These are phyloP conservation scores for Synchiropus splendidus DNA, from an alignment of 2,113 vertebrate genomes.

Conservation along the genomic window DNA sequence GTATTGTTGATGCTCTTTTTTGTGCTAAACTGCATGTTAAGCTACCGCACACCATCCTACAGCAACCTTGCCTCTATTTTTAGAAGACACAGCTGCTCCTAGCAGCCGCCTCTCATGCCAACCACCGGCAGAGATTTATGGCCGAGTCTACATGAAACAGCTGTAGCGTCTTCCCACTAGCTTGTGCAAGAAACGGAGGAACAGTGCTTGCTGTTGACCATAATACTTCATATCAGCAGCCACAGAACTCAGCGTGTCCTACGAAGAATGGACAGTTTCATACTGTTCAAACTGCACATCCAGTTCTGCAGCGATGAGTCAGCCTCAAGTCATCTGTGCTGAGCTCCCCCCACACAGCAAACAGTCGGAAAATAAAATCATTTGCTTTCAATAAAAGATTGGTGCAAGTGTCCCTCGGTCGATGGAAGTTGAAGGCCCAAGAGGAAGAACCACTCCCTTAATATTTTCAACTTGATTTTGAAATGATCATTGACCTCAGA, in stretches of 20 bases:
- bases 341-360: slow-evolving; percentile 17
- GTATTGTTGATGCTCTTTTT: slow-evolving; percentile 39
- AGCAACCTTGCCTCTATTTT: slow-evolving; percentile 54
- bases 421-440: too few relatives aligned
- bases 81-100: slow-evolving; percentile 60
- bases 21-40: slow-evolving; percentile 47
- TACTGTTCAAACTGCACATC: slow-evolving; percentile 29
- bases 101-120: slow-evolving; percentile 48
- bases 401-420: too few relatives aligned
- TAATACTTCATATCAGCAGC: slow-evolving; percentile 13
- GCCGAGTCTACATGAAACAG: slow-evolving; percentile 47
- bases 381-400: too few relatives aligned
- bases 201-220: slow-evolving; percentile 10
- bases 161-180: slow-evolving; percentile 42
- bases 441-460: too few relatives aligned
- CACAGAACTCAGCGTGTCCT: too few relatives aligned
- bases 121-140: slow-evolving; percentile 53
- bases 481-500: too few relatives aligned
- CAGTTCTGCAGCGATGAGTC: slow-evolving; percentile 40
- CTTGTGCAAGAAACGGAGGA: slow-evolving; percentile 9
- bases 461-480: too few relatives aligned
- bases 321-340: slow-evolving; percentile 35
- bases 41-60: slow-evolving; percentile 39
- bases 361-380: too few relatives aligned
- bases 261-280: slow-evolving; percentile 14